Conservation (phyloP, 2,797 vertebrate species). For the Buphagus erythrorhynchus region DNA sequence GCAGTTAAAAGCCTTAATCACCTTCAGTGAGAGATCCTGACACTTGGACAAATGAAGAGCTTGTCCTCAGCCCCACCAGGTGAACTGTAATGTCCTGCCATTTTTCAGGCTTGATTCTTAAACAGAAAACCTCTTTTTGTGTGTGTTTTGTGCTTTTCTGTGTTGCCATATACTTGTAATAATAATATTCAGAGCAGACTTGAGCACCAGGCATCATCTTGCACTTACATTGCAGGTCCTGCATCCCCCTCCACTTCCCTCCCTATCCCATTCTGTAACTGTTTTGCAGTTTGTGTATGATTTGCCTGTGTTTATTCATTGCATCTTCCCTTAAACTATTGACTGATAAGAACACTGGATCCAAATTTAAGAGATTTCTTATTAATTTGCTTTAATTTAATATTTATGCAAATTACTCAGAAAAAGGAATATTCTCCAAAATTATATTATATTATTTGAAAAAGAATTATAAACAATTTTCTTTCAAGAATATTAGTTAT, state of each 20-base stretch:
- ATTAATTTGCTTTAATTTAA: slow-evolving; percentile 30
- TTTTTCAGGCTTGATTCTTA: neutral
- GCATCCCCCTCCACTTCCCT: neutral
- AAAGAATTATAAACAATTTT: neutral
- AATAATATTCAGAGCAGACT: neutral
- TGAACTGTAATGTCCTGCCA: neutral
- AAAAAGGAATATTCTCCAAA: slow-evolving; percentile 13
- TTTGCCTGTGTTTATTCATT: neutral
- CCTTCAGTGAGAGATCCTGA: neutral
- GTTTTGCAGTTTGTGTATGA: neutral
- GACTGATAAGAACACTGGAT: neutral
- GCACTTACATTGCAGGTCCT: neutral
- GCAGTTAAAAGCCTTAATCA: neutral
- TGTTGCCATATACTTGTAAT: neutral
- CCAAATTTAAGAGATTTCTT: neutral
- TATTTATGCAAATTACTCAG: slow-evolving; percentile 27
- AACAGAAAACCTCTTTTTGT: neutral
- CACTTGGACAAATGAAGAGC: neutral
- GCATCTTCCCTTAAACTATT: neutral
- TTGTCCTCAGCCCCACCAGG: neutral
- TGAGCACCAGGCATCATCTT: neutral
- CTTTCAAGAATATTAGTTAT: slow-evolving; percentile 50
- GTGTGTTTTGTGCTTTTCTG: neutral
- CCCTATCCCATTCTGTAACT: neutral
- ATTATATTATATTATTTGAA: slow-evolving; percentile 22